Percentiles rank a stretch among this genome's conserved stretches.
These are phyloP conservation scores for Prolemur simus DNA, from an alignment of 2,113 vertebrate species.

Conservation along the genomic window DNA sequence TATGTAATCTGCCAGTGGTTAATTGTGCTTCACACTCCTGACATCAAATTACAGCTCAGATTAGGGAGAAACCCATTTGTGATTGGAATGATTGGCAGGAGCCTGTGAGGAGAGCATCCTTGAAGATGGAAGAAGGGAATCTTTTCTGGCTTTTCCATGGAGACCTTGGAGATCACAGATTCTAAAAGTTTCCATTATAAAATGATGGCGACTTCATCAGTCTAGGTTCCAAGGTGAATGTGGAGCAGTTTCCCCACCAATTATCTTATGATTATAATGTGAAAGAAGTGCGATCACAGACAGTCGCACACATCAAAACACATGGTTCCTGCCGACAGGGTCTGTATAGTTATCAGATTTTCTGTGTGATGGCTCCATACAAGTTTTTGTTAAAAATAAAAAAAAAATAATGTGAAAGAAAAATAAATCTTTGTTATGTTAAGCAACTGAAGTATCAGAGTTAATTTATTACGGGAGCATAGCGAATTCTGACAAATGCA, in stretches of 20 bases:
- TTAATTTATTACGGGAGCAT: not conserved
- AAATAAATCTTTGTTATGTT: not conserved
- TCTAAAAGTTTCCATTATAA: not conserved
- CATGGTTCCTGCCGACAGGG: too few species aligned
- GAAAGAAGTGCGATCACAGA: too few species aligned
- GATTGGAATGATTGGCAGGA: not conserved
- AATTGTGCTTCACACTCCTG: slow-evolving; percentile 82
- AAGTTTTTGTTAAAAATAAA: too few species aligned
- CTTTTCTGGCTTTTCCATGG: not conserved
- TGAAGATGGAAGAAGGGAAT: slow-evolving; percentile 62
- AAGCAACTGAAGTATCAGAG: not conserved
- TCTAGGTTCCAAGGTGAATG: not conserved
- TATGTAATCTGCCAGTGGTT: slow-evolving; percentile 80
- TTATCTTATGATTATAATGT: not conserved
- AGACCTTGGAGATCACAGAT: not conserved
- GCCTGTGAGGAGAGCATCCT: slow-evolving; percentile 61
- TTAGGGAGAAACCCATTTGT: not conserved
- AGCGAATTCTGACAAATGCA: not conserved
- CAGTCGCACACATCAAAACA: too few species aligned
- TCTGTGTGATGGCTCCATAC: too few species aligned
- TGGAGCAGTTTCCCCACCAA: not conserved
- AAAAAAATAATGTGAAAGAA: not conserved
- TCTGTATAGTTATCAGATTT: too few species aligned
- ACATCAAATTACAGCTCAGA: slow-evolving; percentile 76
- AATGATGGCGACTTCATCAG: not conserved